phyloP scores from a whole-genome alignment of 2,113 vertebrate species.

The Caranx melampygus region DNA sequence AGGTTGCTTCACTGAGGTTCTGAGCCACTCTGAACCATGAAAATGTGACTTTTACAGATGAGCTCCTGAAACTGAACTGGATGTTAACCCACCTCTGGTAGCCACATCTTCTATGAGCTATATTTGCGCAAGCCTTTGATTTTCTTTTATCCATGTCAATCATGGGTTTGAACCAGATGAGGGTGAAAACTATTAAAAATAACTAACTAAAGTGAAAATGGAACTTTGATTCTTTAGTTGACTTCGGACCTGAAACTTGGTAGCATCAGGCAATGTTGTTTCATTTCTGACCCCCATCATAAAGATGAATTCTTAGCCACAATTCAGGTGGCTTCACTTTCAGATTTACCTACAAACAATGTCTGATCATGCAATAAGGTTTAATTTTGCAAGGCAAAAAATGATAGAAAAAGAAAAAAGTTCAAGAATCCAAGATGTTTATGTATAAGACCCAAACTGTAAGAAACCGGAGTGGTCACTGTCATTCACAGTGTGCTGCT shows the following conservation, averaged over 20 bases:
- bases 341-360: neutral
- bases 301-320: neutral
- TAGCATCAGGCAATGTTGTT: neutral
- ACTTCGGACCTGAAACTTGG: too few relatives aligned
- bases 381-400: neutral
- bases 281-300: neutral
- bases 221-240: too few relatives aligned
- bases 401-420: neutral
- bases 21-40: neutral
- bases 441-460: too few relatives aligned
- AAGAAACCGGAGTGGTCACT: neutral
- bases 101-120: neutral
- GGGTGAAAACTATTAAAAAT: neutral
- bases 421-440: neutral
- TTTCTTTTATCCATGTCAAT: neutral
- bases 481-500: neutral
- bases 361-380: too few relatives aligned
- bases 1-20: conserved; percentile 17
- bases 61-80: neutral
- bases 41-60: conserved; percentile 16
- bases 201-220: neutral
- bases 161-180: neutral
- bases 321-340: neutral
- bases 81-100: neutral
- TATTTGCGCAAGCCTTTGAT: conserved; percentile 33